A percentile compares a stretch with the other conserved stretches of the same genome.
Conservation (phyloP, 2,113 vertebrate species). For the Potamarius usumacintae region DNA sequence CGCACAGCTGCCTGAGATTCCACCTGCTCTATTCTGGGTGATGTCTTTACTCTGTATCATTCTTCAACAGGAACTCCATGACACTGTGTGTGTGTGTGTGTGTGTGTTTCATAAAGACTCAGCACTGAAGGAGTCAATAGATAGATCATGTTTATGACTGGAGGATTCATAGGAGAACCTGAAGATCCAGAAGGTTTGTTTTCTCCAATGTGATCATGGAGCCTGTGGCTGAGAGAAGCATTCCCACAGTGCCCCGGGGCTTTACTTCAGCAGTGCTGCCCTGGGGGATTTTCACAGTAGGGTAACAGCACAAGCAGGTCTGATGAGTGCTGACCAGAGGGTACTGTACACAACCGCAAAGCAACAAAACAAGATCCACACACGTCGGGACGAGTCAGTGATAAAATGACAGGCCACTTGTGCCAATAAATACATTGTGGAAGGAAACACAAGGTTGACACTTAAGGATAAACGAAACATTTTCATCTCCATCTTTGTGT, state of each 20-base stretch:
- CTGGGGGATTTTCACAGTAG: constrained; percentile 16
- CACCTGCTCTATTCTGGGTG: neutral
- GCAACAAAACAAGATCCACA: neutral
- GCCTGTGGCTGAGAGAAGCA: neutral
- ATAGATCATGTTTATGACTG: neutral
- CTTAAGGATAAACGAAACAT: no score
- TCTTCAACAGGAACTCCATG: neutral
- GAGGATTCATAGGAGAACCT: neutral
- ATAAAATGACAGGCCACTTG: no score
- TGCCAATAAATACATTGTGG: no score
- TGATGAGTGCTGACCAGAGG: neutral
- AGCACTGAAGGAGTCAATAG: neutral
- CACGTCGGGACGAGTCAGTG: no score
- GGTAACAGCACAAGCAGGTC: constrained; percentile 24
- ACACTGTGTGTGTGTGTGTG: neutral
- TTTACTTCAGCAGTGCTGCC: neutral
- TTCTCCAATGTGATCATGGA: neutral
- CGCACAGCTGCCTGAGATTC: no score
- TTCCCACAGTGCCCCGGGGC: constrained; percentile 8
- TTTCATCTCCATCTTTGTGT: no score
- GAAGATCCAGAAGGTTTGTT: neutral
- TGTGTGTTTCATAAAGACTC: neutral
- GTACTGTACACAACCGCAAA: neutral
- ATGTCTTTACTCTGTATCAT: neutral
- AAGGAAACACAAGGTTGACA: no score